Base-by-base conservation (phyloP, 2,797 vertebrate genomes). In the Pipistrellus kuhlii region DNA sequence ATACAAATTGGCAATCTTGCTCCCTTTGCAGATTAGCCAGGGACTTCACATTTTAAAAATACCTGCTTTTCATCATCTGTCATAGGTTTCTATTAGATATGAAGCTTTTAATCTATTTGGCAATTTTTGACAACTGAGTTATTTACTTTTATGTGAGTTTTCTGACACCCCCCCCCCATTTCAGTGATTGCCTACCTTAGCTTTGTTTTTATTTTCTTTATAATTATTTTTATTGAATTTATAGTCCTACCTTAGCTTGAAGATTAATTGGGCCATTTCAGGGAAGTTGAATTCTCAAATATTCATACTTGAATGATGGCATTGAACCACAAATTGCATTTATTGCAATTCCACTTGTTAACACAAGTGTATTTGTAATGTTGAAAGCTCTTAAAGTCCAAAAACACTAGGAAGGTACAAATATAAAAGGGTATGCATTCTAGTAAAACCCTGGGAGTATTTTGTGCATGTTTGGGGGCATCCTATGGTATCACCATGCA, bases 381-480 rank as follows among this genome's bases (percentile, higher is more conserved):
- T 77, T 77, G 73, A 86, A 62, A 87, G 78, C 48, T 96, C 95
- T 96, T 91, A 88, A 85, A 90, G 25, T 88, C 69, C 17, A 59
- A 86, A 94, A 95, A 84, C 82, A 88, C 32, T 73, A 85, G 83
- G 85, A 95, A 76, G 55, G 64, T 66, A 84, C 94, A 93, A 94
- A 91, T 20, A 72, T 35, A 44, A 94, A 80, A 83, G 92, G 78
- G 20, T 23, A 51, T 46, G 15, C 57, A 1, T 85, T 86, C 71
- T 92, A 62, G 80, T 97, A 96, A 95, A 97, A 88, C 25, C 90
- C 88, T 94, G 94, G 30, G 46, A 98, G 89, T 87, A 96, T 96
- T 96, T 98, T 68, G 27, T 93, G 27, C 25, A 62, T 97, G 69
- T 91, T 96, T 96, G 94, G 95, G 91, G 90, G 59, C 91, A 97